Conservation (phyloP, 2,888 invertebrate species). For the Diogma glabrata region DNA sequence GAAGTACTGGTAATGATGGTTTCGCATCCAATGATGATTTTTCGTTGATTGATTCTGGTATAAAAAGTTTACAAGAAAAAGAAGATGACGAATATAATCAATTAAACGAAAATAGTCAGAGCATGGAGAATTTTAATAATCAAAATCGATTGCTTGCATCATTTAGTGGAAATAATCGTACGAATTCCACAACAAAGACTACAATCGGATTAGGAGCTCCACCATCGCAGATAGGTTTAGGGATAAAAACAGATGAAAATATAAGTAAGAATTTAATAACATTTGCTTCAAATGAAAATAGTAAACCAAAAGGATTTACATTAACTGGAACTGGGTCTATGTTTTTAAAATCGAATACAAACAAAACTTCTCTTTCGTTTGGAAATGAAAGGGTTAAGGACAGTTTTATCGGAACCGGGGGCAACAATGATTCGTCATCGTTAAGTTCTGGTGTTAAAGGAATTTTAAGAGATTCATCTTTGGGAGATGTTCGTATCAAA, state of each 20-base stretch:
- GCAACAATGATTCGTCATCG: slow-evolving; percentile 9
- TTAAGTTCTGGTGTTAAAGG: slow-evolving; percentile 39
- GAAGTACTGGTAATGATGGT: slow-evolving; percentile 8
- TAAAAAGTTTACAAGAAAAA: slow-evolving; percentile 34
- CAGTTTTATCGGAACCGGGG: slow-evolving; percentile 4
- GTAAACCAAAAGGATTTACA: slow-evolving; percentile 33
- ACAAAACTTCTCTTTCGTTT: slow-evolving; percentile 15
- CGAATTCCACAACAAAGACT: slow-evolving; percentile 21
- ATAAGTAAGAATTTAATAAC: slow-evolving; percentile 8
- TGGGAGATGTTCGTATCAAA: slow-evolving; percentile 31
- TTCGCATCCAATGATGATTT: slow-evolving; percentile 26
- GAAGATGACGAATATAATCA: slow-evolving; percentile 21
- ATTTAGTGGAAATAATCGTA: background rate
- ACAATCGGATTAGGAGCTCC: slow-evolving; percentile 32
- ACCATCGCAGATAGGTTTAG: slow-evolving; percentile 28
- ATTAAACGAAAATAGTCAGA: slow-evolving; percentile 11
- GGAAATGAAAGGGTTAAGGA: background rate
- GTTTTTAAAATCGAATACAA: slow-evolving; percentile 47
- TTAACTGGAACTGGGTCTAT: slow-evolving; percentile 47
- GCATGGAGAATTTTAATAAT: slow-evolving; percentile 2
- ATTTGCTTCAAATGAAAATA: slow-evolving; percentile 9
- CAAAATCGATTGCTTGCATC: slow-evolving; percentile 28
- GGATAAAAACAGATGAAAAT: slow-evolving; percentile 25
- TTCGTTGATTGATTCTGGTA: slow-evolving; percentile 35
- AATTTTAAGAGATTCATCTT: slow-evolving; percentile 49